Evolutionary conservation across 2,888 invertebrate species (phyloP).

Genomic region (Diloba caeruleocephala): DNA sequence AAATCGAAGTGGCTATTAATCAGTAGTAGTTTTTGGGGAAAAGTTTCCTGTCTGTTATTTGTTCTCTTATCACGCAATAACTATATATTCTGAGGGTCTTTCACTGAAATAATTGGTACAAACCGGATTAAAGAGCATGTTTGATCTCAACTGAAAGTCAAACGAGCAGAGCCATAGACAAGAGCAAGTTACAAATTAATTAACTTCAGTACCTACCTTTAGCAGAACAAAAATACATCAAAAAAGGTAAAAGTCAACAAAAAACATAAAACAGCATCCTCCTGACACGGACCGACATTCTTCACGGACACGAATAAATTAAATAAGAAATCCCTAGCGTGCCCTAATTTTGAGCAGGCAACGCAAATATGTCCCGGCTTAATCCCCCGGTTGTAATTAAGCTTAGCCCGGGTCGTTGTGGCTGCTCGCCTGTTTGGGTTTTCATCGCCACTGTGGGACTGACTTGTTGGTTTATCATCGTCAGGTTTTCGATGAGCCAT

Average conservation of each 20-base stretch:
- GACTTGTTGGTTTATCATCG: constrained; percentile 53
- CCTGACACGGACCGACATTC: constrained; percentile 51
- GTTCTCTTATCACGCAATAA: too few relatives aligned
- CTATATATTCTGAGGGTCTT: too few relatives aligned
- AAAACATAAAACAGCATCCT: constrained; percentile 33
- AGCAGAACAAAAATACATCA: neutral
- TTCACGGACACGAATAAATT: constrained; percentile 69
- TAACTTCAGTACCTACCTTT: neutral
- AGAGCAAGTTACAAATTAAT: too few relatives aligned
- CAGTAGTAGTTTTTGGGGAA: too few relatives aligned
- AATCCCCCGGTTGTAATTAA: constrained; percentile 65
- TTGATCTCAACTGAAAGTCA: too few relatives aligned
- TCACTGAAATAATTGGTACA: too few relatives aligned
- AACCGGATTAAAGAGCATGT: too few relatives aligned
- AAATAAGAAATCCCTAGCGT: constrained; percentile 66
- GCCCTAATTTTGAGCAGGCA: constrained; percentile 63
- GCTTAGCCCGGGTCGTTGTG: constrained; percentile 58
- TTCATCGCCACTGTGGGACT: constrained; percentile 51
- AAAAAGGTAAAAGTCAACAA: constrained; percentile 22
- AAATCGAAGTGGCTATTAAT: too few relatives aligned
- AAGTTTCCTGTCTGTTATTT: too few relatives aligned
- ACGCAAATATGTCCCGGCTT: constrained; percentile 64
- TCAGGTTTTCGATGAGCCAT: constrained; percentile 50
- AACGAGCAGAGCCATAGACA: too few relatives aligned
- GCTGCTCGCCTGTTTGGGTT: constrained; percentile 56